Conservation (phyloP, 2,888 invertebrate species). For the Sycophila texana region DNA sequence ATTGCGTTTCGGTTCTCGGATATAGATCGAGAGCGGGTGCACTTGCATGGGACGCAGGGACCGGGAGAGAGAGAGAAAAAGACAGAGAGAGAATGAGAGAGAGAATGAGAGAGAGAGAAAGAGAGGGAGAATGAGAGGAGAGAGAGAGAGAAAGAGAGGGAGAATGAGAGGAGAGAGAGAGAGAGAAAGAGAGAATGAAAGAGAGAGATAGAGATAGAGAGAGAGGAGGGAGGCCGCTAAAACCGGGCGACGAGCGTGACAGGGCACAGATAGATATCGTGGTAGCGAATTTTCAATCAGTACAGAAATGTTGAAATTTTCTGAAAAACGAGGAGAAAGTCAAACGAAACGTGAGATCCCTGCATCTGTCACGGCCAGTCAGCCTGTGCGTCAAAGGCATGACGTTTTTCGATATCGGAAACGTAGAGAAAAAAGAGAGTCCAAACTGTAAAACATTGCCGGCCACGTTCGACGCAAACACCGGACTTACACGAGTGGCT, state of each 20-base stretch:
- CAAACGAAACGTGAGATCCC: constrained; percentile 62
- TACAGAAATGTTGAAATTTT: constrained; percentile 63
- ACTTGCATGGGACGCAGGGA: background rate
- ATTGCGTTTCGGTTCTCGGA: constrained; percentile 45
- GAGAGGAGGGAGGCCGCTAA: background rate
- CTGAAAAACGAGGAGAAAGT: constrained; percentile 61
- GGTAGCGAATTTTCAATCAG: constrained; percentile 63
- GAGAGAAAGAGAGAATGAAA: background rate
- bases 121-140: background rate
- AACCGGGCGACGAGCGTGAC: background rate
- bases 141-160: background rate
- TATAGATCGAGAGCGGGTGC: constrained; percentile 49
- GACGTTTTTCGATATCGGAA: constrained; percentile 52
- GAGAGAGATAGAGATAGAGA: too few relatives aligned
- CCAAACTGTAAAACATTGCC: constrained; percentile 9
- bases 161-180: too few relatives aligned
- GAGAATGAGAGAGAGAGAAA: background rate
- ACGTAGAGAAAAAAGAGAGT: constrained; percentile 20
- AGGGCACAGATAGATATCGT: constrained; percentile 1
- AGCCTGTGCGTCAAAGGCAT: constrained; percentile 58
- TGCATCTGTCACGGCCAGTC: constrained; percentile 61
- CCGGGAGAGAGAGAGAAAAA: background rate
- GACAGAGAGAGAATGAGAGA: constrained; percentile 13
- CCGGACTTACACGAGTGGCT: background rate
- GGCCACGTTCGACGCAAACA: background rate